A percentile compares a stretch with the other conserved stretches of the same genome.
These are phyloP conservation scores for Isurus oxyrinchus DNA, from an alignment of 2,113 vertebrate species.

Conservation along the genomic window DNA sequence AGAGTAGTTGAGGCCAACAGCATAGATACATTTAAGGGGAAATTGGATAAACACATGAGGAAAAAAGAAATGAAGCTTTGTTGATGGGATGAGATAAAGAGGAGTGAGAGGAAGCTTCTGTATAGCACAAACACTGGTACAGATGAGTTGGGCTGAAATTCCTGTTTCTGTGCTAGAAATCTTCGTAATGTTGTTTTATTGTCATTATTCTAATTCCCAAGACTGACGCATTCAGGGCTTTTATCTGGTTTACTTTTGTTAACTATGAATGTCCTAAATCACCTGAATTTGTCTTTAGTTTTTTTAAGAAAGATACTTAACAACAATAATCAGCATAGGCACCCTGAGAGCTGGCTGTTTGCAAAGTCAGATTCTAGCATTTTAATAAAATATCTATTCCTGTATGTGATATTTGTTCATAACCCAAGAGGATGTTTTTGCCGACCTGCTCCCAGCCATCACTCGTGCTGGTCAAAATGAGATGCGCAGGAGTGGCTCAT, in stretches of 20 bases:
- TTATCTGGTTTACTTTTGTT: too few relatives aligned
- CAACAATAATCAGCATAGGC: background rate
- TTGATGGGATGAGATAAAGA: background rate
- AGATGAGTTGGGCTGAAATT: too few relatives aligned
- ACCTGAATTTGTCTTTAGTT: background rate
- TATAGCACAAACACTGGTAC: too few relatives aligned
- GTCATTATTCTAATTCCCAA: background rate
- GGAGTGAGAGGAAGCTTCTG: background rate
- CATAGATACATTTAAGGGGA: too few relatives aligned
- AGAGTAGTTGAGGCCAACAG: too few relatives aligned
- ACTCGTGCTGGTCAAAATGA: background rate
- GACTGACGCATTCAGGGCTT: too few relatives aligned
- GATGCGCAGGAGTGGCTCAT: background rate
- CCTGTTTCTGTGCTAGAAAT: too few relatives aligned
- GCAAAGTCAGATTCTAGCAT: background rate
- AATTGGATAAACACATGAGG: background rate
- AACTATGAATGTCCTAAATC: too few relatives aligned
- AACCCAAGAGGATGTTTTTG: background rate
- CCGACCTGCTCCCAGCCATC: background rate
- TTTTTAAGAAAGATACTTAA: background rate
- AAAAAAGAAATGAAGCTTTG: background rate
- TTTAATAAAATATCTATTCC: background rate
- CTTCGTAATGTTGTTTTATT: background rate
- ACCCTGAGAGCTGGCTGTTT: background rate
- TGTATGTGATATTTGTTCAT: background rate